Base-by-base conservation (phyloP, 2,113 vertebrate species). In the Trogon melanurus region DNA sequence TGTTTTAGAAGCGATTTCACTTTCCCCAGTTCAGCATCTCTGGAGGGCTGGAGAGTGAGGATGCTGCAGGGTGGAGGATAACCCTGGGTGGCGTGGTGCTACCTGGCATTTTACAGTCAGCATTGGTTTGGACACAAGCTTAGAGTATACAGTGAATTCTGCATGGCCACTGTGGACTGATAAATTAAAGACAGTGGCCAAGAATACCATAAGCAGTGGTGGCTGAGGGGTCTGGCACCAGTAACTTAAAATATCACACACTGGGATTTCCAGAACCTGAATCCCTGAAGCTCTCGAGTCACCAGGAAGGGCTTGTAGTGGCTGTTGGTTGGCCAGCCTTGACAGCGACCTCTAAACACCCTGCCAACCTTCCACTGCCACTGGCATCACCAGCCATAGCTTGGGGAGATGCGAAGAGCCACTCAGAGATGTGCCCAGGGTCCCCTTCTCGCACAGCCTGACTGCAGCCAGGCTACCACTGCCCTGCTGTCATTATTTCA, bases 381-480 rank as follows among this genome's bases (percentile, higher is more conserved):
- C 38, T 2, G 1, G 26, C 4, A 6, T 72, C 58, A 58, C 44
- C 85, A 71, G 44, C 38, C 15, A 1, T 21, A 44, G 41, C 34
- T 22, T 18, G 18, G n/a, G 67, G 62, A 76, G 54, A 7, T 0
- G 2, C 1, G 22, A 30, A 74, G 47, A 85, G 41, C 73, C 13
- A 9, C 75, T 56, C 45, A 26, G 50, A 54, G 34, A 8, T 22
- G n/a, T 14, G 12, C 3, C 0, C 3, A 5, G 29, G 64, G 45
- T 51, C 58, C 5, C 0, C 26, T 57, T 62, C 86, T 84, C 2
- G 1, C 1, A 6, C 65, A 76, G 79, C 8, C 70, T 0, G 10
- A 27, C 79, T 20, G 32, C 27, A 79, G 45, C 70, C 70, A 23
- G 0, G 1, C 58, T 64, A 69, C 72, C 74, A 51, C 76, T 26